phyloP scores from a whole-genome alignment of 2,888 invertebrate genomes.

The Rhagophthalmus giganteus region DNA sequence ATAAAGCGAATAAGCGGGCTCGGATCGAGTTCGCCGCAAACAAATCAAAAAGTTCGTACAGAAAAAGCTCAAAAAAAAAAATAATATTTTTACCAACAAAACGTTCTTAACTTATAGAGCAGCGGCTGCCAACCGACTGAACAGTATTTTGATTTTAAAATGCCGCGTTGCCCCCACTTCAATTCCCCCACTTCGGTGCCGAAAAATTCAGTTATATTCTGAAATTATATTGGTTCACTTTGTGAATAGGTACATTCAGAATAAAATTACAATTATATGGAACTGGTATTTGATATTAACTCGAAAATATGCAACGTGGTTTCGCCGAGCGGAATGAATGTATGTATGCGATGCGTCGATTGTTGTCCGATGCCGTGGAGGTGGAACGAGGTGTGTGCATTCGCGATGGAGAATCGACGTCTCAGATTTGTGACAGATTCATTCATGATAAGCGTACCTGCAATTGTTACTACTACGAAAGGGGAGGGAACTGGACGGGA shows the following conservation, averaged over 20 bases:
- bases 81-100: conserved; percentile 16
- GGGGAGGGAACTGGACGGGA: conserved; percentile 6
- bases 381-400: conserved; percentile 3
- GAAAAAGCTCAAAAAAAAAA: conserved; percentile 8
- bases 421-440: conserved; percentile 20
- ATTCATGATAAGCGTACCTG: conserved; percentile 24
- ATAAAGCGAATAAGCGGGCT: no score
- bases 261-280: conserved; percentile 23
- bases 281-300: conserved; percentile 10
- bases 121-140: conserved; percentile 39
- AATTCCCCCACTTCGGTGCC: conserved; percentile 33
- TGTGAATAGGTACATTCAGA: conserved; percentile 36
- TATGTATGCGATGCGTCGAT: conserved; percentile 11
- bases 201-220: conserved; percentile 41
- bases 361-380: conserved; percentile 2
- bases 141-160: conserved; percentile 28
- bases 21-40: no score
- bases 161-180: conserved; percentile 28
- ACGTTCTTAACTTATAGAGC: conserved; percentile 20
- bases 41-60: background rate
- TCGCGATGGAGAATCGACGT: conserved; percentile 6
- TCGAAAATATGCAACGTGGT: conserved; percentile 11
- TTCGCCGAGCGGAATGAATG: conserved; percentile 3
- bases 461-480: background rate
- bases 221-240: conserved; percentile 42